Evolutionary conservation across 1,140 invertebrate species (phyloP).

Genomic region (Tetramorium simillimum): DNA sequence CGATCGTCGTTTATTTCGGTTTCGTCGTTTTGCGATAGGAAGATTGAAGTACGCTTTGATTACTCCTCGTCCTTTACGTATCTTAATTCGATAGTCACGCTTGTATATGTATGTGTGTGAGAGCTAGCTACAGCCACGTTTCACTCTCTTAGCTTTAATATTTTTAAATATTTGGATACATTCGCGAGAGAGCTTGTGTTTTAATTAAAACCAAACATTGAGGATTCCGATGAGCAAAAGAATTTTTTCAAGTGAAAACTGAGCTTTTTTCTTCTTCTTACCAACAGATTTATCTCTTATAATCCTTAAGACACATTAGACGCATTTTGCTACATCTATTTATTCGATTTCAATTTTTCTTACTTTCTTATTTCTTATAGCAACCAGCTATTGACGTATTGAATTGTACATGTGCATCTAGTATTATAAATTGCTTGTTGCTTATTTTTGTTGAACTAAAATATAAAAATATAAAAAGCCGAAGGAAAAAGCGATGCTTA

Average conservation of each 20-base stretch:
- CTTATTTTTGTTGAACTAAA: not conserved
- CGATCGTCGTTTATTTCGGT: slow-evolving; percentile 68
- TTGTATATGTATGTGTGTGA: too few species aligned
- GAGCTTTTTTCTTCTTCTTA: not conserved
- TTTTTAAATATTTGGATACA: slow-evolving; percentile 43
- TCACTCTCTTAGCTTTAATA: slow-evolving; percentile 57
- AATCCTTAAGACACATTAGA: not conserved
- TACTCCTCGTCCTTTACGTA: slow-evolving; percentile 51
- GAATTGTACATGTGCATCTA: not conserved
- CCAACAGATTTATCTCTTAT: not conserved
- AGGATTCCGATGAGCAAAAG: not conserved
- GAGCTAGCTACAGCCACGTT: not conserved
- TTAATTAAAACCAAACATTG: slow-evolving; percentile 21
- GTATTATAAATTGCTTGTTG: not conserved
- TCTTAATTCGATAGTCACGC: not conserved
- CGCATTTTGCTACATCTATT: not conserved
- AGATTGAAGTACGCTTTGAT: slow-evolving; percentile 65
- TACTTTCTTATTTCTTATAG: not conserved
- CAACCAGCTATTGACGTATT: not conserved
- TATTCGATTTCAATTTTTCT: not conserved
- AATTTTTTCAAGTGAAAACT: not conserved
- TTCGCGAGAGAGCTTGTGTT: slow-evolving; percentile 20
- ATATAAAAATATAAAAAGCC: not conserved
- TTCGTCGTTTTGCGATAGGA: slow-evolving; percentile 52
- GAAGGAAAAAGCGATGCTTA: not conserved